Evolutionary conservation across 1,140 invertebrate genomes (phyloP).

Genomic region (Orussus abietinus): DNA sequence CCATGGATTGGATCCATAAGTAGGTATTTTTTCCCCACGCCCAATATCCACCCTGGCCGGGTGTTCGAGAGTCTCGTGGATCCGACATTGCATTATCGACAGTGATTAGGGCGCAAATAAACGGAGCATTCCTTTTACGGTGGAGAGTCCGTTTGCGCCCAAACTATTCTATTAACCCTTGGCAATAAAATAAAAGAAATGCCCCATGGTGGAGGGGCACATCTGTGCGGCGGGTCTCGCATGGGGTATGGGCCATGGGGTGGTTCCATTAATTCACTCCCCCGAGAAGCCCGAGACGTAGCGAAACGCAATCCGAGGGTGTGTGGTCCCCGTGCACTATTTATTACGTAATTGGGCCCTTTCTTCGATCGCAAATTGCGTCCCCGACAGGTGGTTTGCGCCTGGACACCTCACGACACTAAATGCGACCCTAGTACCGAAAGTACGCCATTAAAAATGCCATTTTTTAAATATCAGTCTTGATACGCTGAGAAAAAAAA

Average conservation of each 20-base stretch:
- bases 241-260: conserved; percentile 23
- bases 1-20: too few species aligned
- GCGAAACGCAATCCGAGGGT: conserved; percentile 19
- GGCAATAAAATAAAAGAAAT: conserved; percentile 39
- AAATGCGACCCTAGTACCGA: too few species aligned
- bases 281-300: conserved; percentile 19
- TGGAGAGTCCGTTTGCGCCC: too few species aligned
- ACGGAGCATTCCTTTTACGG: conserved; percentile 25
- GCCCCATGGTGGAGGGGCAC: conserved; percentile 25
- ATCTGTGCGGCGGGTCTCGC: conserved; percentile 34
- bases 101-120: conserved; percentile 19
- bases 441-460: too few species aligned
- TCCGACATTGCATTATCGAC: too few species aligned
- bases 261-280: conserved; percentile 42
- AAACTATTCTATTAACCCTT: conserved; percentile 39
- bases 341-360: conserved; percentile 34
- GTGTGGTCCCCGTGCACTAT: conserved; percentile 26
- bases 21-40: too few species aligned
- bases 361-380: conserved; percentile 25
- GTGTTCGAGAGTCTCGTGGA: too few species aligned
- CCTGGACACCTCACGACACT: too few species aligned
- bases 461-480: too few species aligned
- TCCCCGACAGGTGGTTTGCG: conserved; percentile 22
- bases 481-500: too few species aligned
- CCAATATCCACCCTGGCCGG: too few species aligned